Base-by-base conservation (phyloP, 2,888 invertebrate species). In the Biston betularia region DNA sequence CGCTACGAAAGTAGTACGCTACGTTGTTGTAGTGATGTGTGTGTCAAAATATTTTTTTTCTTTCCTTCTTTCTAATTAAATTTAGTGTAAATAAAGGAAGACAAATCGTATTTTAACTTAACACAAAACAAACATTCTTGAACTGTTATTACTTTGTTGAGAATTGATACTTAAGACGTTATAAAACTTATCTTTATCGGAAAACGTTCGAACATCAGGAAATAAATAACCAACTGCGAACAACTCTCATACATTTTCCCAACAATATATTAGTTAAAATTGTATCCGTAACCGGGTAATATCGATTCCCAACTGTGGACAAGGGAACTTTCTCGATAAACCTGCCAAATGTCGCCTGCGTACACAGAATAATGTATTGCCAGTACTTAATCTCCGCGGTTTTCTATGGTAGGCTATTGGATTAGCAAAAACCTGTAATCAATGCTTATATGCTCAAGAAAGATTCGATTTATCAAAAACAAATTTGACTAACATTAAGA, bases 251-350 rank as follows among this genome's bases (percentile, higher is more conserved):
- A 69, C 62, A 69, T 69, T 65, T 65, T 15, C 62, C 59, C 40
- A 65, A 65, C 65, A 65, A 65, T 69, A 69, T 65, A 72, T 68
- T 65, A 68, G 68, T 65, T 63, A 69, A 69, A 69, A 63, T 69
- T 69, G 69, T 68, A 68, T 55, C 65, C 68, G 69, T 63, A 45
- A 55, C 66, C 58, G 67, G 60, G 72, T 66, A 69, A 69, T 72
- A 72, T 68, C 64, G 72, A 53, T 61, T 58, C 58, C 66, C 67
- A 73, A 69, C 69, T 71, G 73, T 50, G 71, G 73, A 69, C 65
- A 73, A 78, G 75, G 76, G 60, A 80, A 80, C 75, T 80, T 81
- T 79, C 75, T 79, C 78, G 76, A 79, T 82, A 80, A 81, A 81
- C 75, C 82, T 78, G 75, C 75, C 75, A 77, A 80, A 76, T 75